Base-by-base conservation (phyloP, 2,888 invertebrate genomes). In the Mythimna pallens region DNA sequence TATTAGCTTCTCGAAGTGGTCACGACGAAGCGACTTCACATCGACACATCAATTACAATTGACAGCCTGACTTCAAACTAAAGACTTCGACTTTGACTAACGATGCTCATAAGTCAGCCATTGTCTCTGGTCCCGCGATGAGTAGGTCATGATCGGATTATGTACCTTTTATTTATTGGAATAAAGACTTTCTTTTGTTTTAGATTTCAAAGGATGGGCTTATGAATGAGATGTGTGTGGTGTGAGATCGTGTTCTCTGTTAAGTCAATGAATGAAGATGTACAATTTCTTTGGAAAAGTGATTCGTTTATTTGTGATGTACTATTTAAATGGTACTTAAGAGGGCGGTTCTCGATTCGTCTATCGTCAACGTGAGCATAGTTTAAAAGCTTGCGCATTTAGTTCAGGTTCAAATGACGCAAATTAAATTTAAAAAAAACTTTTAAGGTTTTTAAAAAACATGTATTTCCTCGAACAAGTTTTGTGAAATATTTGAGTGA, bases 81-180 rank as follows among this genome's bases (percentile, higher is more conserved):
- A 82, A 80, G 75, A 63, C 67, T 20, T 40, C 40, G 65, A 68
- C 65, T 80, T 78, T 84, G 78, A 87, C 76, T 81, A 84, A 88
- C 72, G 83, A 78, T 57, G 66, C 67, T 70, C 77, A 81, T 88
- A 77, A 78, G 71, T 88, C 87, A 83, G 71, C 34, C 66, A 81
- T 88, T 88, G 88, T 88, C 61, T 70, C 12, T 59, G 14, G 10
- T 43, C 17, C 65, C 25, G 68, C 61, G 63, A 74, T 69, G 73
- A 68, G 70, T 61, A 61, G 66, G 78, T 76, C 78, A 70, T 70
- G 43, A 73, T 78, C 70, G 70, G 77, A 83, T 85, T 82, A 82
- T 61, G 40, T 61, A 64, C 54, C 70, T 70, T 77, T 81, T 73
- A 57, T 68, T 70, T 74, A 67, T 63, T 71, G 47, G 62, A 70